Conservation (phyloP, 2,888 invertebrate species). For the Drosophila neotestacea region DNA sequence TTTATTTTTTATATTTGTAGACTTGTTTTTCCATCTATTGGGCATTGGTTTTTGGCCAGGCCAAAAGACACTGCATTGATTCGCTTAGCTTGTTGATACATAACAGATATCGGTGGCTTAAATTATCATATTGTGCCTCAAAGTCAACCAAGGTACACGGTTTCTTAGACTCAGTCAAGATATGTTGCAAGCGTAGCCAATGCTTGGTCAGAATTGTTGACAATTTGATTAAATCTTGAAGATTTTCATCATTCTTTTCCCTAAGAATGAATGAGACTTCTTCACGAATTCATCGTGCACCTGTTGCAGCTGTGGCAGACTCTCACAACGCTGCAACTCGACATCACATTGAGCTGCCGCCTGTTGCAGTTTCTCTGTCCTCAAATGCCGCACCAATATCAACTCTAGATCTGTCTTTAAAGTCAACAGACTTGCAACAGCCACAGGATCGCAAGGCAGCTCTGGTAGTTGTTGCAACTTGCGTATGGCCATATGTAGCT, state of each 20-base stretch:
- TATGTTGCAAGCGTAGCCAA: constrained; percentile 27
- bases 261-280: neutral
- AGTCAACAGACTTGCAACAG: neutral
- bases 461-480: constrained; percentile 21
- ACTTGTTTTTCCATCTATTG: neutral
- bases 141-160: neutral
- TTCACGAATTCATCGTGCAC: constrained; percentile 27
- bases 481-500: neutral
- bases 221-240: constrained; percentile 13
- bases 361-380: neutral
- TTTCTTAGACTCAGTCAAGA: neutral
- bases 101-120: neutral
- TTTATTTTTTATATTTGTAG: neutral
- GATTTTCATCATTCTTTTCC: neutral
- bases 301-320: constrained; percentile 19
- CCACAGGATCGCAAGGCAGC: neutral
- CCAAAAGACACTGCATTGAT: neutral
- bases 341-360: neutral
- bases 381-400: neutral
- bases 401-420: neutral
- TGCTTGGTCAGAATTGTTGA: constrained; percentile 6
- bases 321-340: neutral
- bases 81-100: neutral
- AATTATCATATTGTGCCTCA: neutral
- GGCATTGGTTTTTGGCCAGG: neutral